Base-by-base conservation (phyloP, 2,888 invertebrate genomes). In the Liodrosophila aerea region DNA sequence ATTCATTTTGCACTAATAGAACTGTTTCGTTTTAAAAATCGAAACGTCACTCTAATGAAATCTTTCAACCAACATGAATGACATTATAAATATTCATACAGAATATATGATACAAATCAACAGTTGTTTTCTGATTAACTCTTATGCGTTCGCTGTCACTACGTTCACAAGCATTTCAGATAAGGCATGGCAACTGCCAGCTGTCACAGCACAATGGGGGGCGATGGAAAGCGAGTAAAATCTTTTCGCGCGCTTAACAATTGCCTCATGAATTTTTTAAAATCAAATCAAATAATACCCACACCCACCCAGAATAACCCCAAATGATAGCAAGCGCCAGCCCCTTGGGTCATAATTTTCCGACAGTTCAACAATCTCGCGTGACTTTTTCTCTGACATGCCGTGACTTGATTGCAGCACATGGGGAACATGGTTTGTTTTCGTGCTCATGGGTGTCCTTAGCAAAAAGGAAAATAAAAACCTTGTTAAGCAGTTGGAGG, bases 231-330 rank as follows among this genome's bases (percentile, higher is more conserved):
- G 27, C 12, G 4, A 7, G 18, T 36, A 56, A 43, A 49, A 56
- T 70, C 53, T 51, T 61, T 78, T 73, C 57, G 58, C 59, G 61
- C 58, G 22, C 64, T 53, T 52, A 68, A 52, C 58, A 63, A 60
- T 70, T 66, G 70, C 64, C 65, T 65, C 56, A 78, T 84, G 85
- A 78, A 78, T 84, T 84, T 81, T 84, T 65, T 29, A 78, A 58
- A 65, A 65, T 76, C 70, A 73, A 77, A 81, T 77, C 78, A 76
- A 67, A 65, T 49, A 67, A 50, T 61, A 22, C 22, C 22, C 22
- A 22, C 22, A 22, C 22, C 22, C 45, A 51, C 56, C 13, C 44
- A 51, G 52, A 50, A 61, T 56, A 50, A 50, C 59, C 46, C 45
- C 40, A 2, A 8, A 13, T 22, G 27, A 36, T 30, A 41, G 50